These are phyloP conservation scores for Cephus spinipes DNA, from an alignment of 2,888 invertebrate species.

Conservation along the genomic window DNA sequence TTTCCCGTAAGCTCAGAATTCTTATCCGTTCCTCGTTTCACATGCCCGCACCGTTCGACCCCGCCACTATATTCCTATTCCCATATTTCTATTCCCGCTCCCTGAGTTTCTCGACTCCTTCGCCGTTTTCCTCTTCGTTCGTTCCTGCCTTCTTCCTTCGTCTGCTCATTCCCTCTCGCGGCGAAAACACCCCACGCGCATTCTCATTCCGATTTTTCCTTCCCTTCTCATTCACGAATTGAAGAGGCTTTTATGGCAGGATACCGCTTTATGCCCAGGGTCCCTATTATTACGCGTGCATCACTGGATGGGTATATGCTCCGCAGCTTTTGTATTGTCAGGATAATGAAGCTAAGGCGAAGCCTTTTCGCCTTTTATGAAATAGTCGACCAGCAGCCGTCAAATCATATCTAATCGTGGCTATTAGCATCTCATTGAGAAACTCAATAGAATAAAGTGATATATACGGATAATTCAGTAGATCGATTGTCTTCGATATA, in stretches of 20 bases:
- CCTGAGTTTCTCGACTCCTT: slow-evolving; percentile 8
- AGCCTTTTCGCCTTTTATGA: slow-evolving; percentile 49
- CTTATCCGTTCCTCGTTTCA: slow-evolving; percentile 19
- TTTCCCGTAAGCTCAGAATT: background rate
- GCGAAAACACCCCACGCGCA: slow-evolving; percentile 30
- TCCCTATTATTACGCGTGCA: slow-evolving; percentile 60
- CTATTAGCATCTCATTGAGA: background rate
- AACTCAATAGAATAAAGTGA: background rate
- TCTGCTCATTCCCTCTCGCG: slow-evolving; percentile 14
- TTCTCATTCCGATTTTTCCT: slow-evolving; percentile 56
- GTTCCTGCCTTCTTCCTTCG: slow-evolving; percentile 17
- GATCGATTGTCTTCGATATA: background rate
- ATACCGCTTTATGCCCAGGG: slow-evolving; percentile 55
- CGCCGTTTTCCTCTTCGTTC: slow-evolving; percentile 10
- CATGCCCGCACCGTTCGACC: slow-evolving; percentile 1
- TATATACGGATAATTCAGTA: background rate
- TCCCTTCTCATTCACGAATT: slow-evolving; percentile 51
- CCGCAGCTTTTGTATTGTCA: slow-evolving; percentile 44
- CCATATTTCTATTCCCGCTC: slow-evolving; percentile 1
- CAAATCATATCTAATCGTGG: background rate
- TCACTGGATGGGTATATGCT: slow-evolving; percentile 38
- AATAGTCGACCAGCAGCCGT: background rate
- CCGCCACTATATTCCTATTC: slow-evolving; percentile 21
- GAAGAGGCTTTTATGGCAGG: slow-evolving; percentile 59
- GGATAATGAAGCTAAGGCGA: slow-evolving; percentile 55